A percentile compares a stretch with the other conserved stretches of the same genome.
Conservation (phyloP, 2,888 invertebrate genomes). For the Phyto melanocephala region DNA sequence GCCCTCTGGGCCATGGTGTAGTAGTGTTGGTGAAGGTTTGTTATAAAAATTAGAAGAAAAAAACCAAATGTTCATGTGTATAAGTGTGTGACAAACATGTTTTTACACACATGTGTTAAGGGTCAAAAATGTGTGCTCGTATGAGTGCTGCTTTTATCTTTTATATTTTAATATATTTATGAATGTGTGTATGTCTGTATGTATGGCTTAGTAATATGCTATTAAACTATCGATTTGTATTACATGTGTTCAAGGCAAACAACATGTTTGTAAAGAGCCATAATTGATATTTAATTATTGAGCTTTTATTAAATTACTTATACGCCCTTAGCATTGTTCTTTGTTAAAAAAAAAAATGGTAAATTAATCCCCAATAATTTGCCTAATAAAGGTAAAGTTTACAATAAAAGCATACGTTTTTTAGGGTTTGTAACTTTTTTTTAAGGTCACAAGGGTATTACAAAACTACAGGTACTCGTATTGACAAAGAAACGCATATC, state of each 20-base stretch:
- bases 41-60: background rate
- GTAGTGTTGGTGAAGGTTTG: background rate
- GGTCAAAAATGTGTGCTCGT: background rate
- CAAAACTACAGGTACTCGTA: too few relatives aligned
- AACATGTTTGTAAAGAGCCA: background rate
- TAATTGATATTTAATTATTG: slow-evolving; percentile 41
- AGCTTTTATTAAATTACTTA: background rate
- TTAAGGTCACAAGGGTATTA: too few relatives aligned
- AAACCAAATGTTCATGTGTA: background rate
- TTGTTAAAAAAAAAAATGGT: background rate
- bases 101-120: background rate
- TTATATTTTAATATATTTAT: background rate
- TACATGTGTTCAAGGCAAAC: background rate
- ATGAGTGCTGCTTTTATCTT: too few relatives aligned
- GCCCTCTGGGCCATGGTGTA: background rate
- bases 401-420: too few relatives aligned
- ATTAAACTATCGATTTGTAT: slow-evolving; percentile 3
- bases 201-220: background rate
- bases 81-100: background rate
- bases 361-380: background rate
- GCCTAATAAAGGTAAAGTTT: background rate
- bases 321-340: background rate
- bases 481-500: too few relatives aligned
- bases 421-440: too few relatives aligned
- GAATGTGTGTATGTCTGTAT: background rate